Evolutionary conservation across 1,140 invertebrate species (phyloP), one percentile per base, ranked within the genome.

Genomic region (Bombus soroeensis): DNA sequence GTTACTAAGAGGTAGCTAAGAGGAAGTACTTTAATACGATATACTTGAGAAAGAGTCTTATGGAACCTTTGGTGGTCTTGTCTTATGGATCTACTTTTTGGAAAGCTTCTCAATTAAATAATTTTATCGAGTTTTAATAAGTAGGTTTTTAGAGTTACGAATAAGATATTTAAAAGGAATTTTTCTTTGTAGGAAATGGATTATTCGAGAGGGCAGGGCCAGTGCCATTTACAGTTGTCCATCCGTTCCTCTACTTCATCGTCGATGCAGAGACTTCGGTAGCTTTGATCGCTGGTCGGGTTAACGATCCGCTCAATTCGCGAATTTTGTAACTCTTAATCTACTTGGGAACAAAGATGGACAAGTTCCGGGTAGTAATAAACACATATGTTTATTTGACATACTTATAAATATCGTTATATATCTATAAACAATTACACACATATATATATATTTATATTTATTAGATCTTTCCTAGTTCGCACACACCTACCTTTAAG

Each of bases 191-290:
- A 93, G 92, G 91, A 64, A 93, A 93, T 81, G 90, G 87, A 73
- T 86, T 93, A 13, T 88, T 93, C 72, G 92, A 93, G 81, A 94
- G 88, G 70, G 81, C 90, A 66, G 95, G 95, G 83, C 96, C 97
- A 72, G 96, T 97, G n/a, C 92, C 96, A 75, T 98, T 98, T 92
- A 96, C 96, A 18, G 97, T 97, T 3, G 97, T 97, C 82, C 97
- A 97, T 95, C 97, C 97, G 25, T 98, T 98, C 93, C 93, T 98
- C 62, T 98, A 97, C 94, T 98, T 98, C 93, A 97, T 98, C 68
- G 96, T 98, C 94, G 97, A 98, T 93, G 95, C 96, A 62, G 96
- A 97, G 89, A 97, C 98, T 18, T 96, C 97, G 90, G 97, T 98
- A 37, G 95, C 97, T 66, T 95, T 98, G 41, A 97, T 98, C 95